These are phyloP conservation scores for Anoplopoma fimbria DNA, from an alignment of 2,113 vertebrate species.

Conservation along the genomic window DNA sequence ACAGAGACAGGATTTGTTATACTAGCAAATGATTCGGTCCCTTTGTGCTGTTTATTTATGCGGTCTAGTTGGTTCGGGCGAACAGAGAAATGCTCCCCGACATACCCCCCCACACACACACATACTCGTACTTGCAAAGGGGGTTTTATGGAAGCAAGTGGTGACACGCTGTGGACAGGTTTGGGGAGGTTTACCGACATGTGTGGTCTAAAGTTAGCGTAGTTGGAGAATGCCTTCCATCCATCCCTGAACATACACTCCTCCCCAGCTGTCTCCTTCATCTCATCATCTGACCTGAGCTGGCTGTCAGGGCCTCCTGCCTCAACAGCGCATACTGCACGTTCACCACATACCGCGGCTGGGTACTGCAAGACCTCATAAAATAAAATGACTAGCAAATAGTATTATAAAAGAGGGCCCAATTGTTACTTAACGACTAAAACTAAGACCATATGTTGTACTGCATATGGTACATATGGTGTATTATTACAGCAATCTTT, in stretches of 20 bases:
- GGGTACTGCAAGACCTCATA: constrained; percentile 48
- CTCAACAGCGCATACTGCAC: constrained; percentile 52
- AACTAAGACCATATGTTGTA: constrained; percentile 36
- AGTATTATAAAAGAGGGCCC: constrained; percentile 34
- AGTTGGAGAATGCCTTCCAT: constrained; percentile 70
- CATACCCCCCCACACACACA: neutral
- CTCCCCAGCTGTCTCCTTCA: constrained; percentile 77
- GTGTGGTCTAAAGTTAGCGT: constrained; percentile 82
- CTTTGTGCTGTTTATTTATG: constrained; percentile 57
- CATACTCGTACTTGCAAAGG: constrained; percentile 15
- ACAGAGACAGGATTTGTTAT: constrained; percentile 51
- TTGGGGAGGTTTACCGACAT: constrained; percentile 75
- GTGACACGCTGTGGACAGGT: constrained; percentile 78
- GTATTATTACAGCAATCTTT: constrained; percentile 25
- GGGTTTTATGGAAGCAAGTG: constrained; percentile 71
- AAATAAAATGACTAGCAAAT: constrained; percentile 54
- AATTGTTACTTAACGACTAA: constrained; percentile 37
- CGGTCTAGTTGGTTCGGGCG: constrained; percentile 30
- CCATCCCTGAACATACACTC: constrained; percentile 67
- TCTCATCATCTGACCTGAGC: constrained; percentile 76
- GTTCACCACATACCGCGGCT: constrained; percentile 55
- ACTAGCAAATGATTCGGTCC: constrained; percentile 41
- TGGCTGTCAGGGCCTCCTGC: constrained; percentile 67
- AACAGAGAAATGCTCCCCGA: constrained; percentile 43
- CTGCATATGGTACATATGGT: constrained; percentile 27